These are phyloP conservation scores for Liopterus haemorrhoidalis DNA, from an alignment of 2,888 invertebrate species.

Conservation along the genomic window DNA sequence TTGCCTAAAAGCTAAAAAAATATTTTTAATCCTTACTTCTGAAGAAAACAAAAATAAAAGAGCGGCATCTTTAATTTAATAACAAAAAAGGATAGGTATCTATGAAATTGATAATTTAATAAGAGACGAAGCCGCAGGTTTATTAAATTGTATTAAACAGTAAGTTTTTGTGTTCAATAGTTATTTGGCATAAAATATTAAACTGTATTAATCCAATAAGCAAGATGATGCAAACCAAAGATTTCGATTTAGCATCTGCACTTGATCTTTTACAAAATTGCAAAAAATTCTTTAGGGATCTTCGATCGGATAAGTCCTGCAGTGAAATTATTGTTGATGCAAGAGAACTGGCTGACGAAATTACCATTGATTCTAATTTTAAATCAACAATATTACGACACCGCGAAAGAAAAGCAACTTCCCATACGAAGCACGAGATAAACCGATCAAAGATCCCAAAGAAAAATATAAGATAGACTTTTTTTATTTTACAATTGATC, in stretches of 20 bases:
- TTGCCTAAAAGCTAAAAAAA: no score
- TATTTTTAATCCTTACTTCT: no score
- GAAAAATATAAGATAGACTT: constrained; percentile 28
- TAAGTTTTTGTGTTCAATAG: constrained; percentile 24
- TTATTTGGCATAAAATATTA: constrained; percentile 27
- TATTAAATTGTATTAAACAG: constrained; percentile 23
- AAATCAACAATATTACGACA: constrained; percentile 24
- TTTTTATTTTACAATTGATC: constrained; percentile 25
- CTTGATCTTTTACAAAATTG: constrained; percentile 30
- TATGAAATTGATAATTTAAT: constrained; percentile 22
- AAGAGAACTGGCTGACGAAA: constrained; percentile 28
- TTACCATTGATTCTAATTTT: constrained; percentile 28
- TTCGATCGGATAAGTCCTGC: constrained; percentile 29
- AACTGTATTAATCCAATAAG: constrained; percentile 29
- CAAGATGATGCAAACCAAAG: constrained; percentile 30
- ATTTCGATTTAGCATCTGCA: constrained; percentile 27
- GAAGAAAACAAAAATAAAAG: no score
- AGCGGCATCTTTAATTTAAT: no score
- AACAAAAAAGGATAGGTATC: no score
- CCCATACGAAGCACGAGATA: constrained; percentile 26
- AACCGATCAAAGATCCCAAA: constrained; percentile 27
- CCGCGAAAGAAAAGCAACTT: constrained; percentile 26
- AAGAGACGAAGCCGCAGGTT: constrained; percentile 22
- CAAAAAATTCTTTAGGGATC: constrained; percentile 30
- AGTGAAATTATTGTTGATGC: constrained; percentile 30